Base-by-base conservation (phyloP, 2,888 invertebrate genomes). In the Eledona agricola region DNA sequence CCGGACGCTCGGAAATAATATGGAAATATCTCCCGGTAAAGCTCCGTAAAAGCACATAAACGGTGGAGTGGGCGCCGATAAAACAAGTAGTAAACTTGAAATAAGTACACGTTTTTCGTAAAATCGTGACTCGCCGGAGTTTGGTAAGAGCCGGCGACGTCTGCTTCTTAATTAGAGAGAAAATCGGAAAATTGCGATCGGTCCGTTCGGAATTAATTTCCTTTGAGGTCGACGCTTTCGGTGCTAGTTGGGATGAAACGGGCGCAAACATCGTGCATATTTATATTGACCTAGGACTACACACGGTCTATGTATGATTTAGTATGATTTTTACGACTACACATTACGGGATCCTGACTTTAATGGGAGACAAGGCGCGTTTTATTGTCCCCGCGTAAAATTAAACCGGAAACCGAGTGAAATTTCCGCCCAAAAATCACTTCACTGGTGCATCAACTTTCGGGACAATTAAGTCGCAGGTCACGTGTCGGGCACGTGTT, bases 401-500 rank as follows among this genome's bases (percentile, higher is more conserved):
- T 45, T 31, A 45, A 45, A 45, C 40, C 29, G 49, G 49, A 50
- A 50, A 50, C 32, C 31, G 19, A 22, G 11, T 11, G 9, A 26
- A 19, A 17, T 7, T 4, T 35, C 25, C 16, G 4, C 17, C n/a
- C 19, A 15, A 22, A 11, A 23, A 23, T 23, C n/a, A 6, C 23
- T 3, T 23, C n/a, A n/a, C n/a, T n/a, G n/a, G n/a, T n/a, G n/a
- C n/a, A n/a, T n/a, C n/a, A n/a, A n/a, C n/a, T n/a, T n/a, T n/a
- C n/a, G n/a, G n/a, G n/a, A n/a, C n/a, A n/a, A n/a, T n/a, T n/a
- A n/a, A n/a, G n/a, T n/a, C n/a, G n/a, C 20, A 13, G 6, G 40
- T 50, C 50, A 50, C 50, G 50, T 50, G 50, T 29, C 22, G 7
- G 50, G 22, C 51, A 43, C 51, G 51, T 51, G 51, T 43, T 35